phyloP scores from a whole-genome alignment of 2,113 vertebrate species.

The Ia io region DNA sequence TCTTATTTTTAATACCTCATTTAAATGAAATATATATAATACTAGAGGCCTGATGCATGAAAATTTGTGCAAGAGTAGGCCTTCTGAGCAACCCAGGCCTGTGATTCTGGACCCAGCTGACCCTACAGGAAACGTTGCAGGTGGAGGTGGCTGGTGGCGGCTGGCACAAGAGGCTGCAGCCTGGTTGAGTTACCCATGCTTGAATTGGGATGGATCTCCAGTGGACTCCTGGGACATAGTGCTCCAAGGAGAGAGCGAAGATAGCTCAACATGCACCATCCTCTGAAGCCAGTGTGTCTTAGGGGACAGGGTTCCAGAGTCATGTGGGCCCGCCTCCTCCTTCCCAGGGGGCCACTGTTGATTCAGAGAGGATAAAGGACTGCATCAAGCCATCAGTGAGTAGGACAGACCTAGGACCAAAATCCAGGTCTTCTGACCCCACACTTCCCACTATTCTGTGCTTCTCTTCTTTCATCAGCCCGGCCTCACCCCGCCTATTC shows the following conservation, averaged over 20 bases:
- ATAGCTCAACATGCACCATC: background rate
- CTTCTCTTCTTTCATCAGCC: background rate
- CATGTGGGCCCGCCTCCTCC: background rate
- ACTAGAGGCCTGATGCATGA: too few relatives aligned
- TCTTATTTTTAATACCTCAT: background rate
- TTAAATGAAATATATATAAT: background rate
- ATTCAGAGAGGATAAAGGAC: background rate
- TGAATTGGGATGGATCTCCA: rapidly evolving
- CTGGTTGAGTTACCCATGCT: slow-evolving; percentile 32
- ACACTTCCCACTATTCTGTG: rapidly evolving
- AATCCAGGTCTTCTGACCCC: background rate
- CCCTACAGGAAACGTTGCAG: slow-evolving; percentile 53
- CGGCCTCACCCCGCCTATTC: background rate
- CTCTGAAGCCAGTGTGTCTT: background rate
- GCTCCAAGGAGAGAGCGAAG: background rate
- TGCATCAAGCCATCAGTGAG: background rate
- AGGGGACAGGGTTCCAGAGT: background rate
- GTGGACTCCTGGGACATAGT: background rate
- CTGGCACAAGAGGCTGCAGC: background rate
- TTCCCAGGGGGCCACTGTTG: background rate
- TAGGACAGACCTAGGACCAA: background rate
- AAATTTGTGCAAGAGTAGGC: too few relatives aligned
- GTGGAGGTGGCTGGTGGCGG: rapidly evolving
- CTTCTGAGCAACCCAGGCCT: background rate
- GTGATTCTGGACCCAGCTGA: slow-evolving; percentile 71